Evolutionary conservation across 2,888 invertebrate genomes (phyloP).

Genomic region (Polydrusus cervinus): DNA sequence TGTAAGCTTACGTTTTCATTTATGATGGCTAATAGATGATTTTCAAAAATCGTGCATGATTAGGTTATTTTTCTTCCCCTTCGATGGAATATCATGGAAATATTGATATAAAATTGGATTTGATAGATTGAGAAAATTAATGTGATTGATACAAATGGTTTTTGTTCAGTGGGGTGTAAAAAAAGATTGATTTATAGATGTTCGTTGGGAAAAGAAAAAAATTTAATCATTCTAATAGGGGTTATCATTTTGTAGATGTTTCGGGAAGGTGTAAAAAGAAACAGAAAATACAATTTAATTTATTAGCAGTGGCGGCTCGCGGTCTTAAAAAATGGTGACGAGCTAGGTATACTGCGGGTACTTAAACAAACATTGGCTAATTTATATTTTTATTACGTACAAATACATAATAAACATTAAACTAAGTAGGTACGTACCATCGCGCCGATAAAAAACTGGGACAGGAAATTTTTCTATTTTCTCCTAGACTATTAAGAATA

Average conservation of each 20-base stretch:
- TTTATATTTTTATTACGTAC: no score
- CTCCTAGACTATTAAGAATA: no score
- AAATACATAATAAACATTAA: no score
- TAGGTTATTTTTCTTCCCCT: constrained; percentile 39
- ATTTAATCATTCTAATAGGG: constrained; percentile 6
- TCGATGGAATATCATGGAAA: constrained; percentile 1
- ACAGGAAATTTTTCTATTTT: no score
- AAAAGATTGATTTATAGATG: constrained; percentile 28
- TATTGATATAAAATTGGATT: constrained; percentile 32
- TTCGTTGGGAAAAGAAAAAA: constrained; percentile 5
- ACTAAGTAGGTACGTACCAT: no score
- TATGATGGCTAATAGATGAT: constrained; percentile 46
- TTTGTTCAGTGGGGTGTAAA: constrained; percentile 36
- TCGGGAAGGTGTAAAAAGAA: not conserved
- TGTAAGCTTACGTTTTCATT: constrained; percentile 36
- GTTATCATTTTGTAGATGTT: not conserved
- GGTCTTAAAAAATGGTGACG: no score
- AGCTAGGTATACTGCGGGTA: no score
- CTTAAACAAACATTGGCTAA: no score
- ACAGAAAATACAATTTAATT: not conserved
- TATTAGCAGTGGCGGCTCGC: no score
- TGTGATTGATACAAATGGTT: constrained; percentile 48
- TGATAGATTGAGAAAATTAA: constrained; percentile 43
- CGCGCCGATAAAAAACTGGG: no score
- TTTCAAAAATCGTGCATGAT: constrained; percentile 33